Evolutionary conservation across 2,888 invertebrate species (phyloP), one percentile per base, ranked within the genome.

Genomic region (Cataglyphis altisquamis): DNA sequence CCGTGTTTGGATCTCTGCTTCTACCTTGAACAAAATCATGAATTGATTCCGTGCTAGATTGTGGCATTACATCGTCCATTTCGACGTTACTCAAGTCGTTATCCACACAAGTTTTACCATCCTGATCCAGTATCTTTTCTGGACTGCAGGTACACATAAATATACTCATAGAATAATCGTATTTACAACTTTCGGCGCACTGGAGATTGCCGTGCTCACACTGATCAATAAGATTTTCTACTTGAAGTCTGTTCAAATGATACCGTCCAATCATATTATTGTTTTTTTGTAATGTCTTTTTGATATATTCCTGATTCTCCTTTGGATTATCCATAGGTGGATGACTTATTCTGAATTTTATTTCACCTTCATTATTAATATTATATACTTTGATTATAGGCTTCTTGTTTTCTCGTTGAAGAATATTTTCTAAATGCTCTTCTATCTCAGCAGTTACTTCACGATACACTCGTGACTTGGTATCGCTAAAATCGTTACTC

Each of bases 111-210:
- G 91, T 95, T 91, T 95, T 96, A 21, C 93, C 95, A 90, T 95
- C 95, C 18, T 87, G 88, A 92, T 95, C 95, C 93, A 97, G 92
- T 73, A 95, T 90, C 95, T 96, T 92, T 45, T 96, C 96, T 57
- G 95, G 93, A 12, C 96, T 96, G 93, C 97, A 98, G 3, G 94
- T 95, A 92, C 98, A 98, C 45, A 94, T 94, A 92, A 97, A 97
- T 70, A 96, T 96, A 81, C 97, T 95, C 36, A 95, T 94, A 1
- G 92, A 92, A 91, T 96, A 96, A 93, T 97, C 96, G 91, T 97
- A 97, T 75, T 95, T 94, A 93, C 98, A 98, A 15, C 95, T 95
- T 88, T 97, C 95, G 87, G 97, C 96, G 92, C 98, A 98, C 68
- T 95, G 95, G 82, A 97, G 95, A 84, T 96, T 96, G 86, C 96